Evolutionary conservation across 2,888 invertebrate species (phyloP), one percentile per base, ranked within the genome.

Genomic region (Byasa hedistus): DNA sequence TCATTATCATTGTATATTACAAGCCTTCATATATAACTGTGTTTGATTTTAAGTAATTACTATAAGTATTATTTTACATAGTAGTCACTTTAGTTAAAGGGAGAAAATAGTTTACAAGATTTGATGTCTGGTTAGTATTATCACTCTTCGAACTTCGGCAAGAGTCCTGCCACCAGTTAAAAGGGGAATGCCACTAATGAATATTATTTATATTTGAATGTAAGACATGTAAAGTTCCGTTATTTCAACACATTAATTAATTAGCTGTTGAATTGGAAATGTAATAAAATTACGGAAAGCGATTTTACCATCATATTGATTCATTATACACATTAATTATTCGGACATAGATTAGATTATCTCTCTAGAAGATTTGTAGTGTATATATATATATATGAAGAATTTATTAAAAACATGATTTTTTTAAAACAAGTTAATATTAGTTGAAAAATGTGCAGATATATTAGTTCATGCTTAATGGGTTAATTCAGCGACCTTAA

Each of bases 301-400:
- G 19, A 32, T 27, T 56, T 56, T 23, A 56, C 24, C 27, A 56
- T n/a, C 32, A 5, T 8, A 2, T 19, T 56, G 17, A 56, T 56
- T 32, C 19, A 56, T 56, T 56, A n/a, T 56, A 27, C n/a, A 56
- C 56, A 56, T 56, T 17, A 56, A 56, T 56, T 56, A 56, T 56
- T 32, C n/a, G 27, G 24, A 56, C 56, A 71, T 75, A 76, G 76
- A 69, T 75, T 77, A 72, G 73, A 73, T 64, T 71, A 72, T 72
- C 71, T 74, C 69, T 69, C 10, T 4, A 59, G 51, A 44, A 23
- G 15, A 58, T 58, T 58, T 58, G 23, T 58, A 22, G 22, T 58
- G 12, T 57, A 3, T 57, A 21, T 4, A 39, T 10, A 19, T 12
- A 44, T 44, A 32, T n/a, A n/a, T n/a, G n/a, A 32, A 32, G 17